Percentiles rank a stretch among this genome's conserved stretches.
These are phyloP conservation scores for Lichenostomus cassidix DNA, from an alignment of 2,113 vertebrate species.

Conservation along the genomic window DNA sequence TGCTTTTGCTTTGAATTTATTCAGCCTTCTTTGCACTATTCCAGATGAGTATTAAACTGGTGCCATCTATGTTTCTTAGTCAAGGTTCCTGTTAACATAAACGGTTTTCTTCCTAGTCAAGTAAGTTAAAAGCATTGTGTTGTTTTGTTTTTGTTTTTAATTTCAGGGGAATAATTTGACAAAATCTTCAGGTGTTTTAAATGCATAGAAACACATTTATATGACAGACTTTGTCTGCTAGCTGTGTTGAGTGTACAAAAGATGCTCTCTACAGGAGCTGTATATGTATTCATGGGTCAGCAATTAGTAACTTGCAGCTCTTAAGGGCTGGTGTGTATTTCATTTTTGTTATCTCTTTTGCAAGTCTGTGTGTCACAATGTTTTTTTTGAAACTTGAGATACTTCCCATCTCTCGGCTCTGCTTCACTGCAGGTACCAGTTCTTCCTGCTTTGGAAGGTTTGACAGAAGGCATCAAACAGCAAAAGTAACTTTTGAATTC, in stretches of 20 bases:
- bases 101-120: not conserved
- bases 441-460: not conserved
- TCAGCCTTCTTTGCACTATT: not conserved
- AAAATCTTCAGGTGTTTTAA: not conserved
- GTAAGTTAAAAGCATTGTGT: not conserved
- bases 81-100: not conserved
- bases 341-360: not conserved
- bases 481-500: not conserved
- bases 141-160: not conserved
- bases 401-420: not conserved
- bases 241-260: not conserved
- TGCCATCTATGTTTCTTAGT: not conserved
- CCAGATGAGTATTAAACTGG: not conserved
- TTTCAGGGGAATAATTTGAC: not conserved
- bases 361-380: not conserved
- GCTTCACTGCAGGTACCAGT: not conserved
- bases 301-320: not conserved
- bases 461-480: not conserved
- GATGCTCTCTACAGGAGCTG: not conserved
- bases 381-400: not conserved
- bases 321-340: not conserved
- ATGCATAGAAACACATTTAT: not conserved
- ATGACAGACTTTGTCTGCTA: not conserved
- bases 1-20: not conserved
- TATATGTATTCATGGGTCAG: not conserved